Percentiles rank a stretch among this genome's conserved stretches.
These are phyloP conservation scores for Melanargia galathea DNA, from an alignment of 2,888 invertebrate genomes.

Conservation along the genomic window DNA sequence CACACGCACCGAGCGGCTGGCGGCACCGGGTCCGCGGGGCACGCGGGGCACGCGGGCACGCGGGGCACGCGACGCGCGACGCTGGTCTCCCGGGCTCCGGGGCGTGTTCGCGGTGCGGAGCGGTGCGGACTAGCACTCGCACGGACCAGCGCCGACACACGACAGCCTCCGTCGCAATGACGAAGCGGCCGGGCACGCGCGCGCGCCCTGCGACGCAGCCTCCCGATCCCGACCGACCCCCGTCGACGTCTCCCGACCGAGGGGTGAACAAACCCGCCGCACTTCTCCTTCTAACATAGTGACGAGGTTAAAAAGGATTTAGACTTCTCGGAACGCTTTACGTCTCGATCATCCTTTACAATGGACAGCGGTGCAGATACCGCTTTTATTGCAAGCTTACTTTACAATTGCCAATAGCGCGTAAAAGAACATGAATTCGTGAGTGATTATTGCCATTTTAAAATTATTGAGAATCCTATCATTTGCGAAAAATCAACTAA, in stretches of 20 bases:
- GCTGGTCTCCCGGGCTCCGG: conserved; percentile 46
- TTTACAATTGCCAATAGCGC: neutral
- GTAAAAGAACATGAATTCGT: neutral
- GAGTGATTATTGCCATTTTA: neutral
- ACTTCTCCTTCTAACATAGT: conserved; percentile 77
- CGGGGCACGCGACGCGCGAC: conserved; percentile 42
- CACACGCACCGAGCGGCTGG: conserved; percentile 81
- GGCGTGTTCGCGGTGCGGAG: conserved; percentile 51
- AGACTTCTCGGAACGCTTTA: conserved; percentile 73
- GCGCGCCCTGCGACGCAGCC: conserved; percentile 77
- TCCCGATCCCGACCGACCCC: conserved; percentile 70
- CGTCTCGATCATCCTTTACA: conserved; percentile 66
- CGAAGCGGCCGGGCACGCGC: conserved; percentile 81
- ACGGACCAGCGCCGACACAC: conserved; percentile 78
- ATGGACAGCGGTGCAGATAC: conserved; percentile 16
- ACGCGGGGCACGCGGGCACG: conserved; percentile 38
- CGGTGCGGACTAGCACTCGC: conserved; percentile 70
- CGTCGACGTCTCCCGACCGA: conserved; percentile 66
- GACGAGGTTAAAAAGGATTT: conserved; percentile 80
- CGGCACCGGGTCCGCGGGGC: conserved; percentile 39
- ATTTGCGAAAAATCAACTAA: neutral
- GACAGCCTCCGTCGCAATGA: conserved; percentile 81
- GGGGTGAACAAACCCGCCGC: conserved; percentile 80
- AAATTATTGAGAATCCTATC: neutral
- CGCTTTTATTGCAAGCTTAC: conserved; percentile 4